Percentiles rank a stretch among this genome's conserved stretches.
Conservation (phyloP, 2,113 vertebrate genomes). For the Manacus vitellinus region DNA sequence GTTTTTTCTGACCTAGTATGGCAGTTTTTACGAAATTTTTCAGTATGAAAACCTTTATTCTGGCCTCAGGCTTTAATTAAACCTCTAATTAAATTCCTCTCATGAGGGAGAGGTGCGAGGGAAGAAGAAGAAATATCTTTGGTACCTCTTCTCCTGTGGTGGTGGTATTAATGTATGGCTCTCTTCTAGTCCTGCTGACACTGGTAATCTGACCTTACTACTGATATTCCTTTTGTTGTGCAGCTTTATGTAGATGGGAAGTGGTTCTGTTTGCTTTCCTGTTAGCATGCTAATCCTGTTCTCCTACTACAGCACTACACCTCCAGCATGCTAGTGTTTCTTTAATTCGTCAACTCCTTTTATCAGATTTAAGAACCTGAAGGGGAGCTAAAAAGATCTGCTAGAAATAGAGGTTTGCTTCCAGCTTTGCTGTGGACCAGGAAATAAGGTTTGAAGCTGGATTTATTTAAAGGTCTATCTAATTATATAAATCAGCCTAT, state of each 20-base stretch:
- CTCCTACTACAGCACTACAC: neutral
- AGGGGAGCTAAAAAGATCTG: neutral
- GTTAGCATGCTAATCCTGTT: neutral
- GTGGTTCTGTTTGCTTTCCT: neutral
- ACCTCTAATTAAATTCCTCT: conserved; percentile 32
- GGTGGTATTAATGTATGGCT: neutral
- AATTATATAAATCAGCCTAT: neutral
- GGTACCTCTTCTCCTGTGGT: neutral
- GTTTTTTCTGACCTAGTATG: neutral
- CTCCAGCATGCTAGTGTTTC: neutral
- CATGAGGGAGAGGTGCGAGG: neutral
- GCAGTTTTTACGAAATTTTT: neutral
- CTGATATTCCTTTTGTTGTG: neutral
- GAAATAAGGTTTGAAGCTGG: neutral
- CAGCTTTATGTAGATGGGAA: neutral
- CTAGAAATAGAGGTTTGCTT: neutral
- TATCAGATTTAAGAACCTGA: neutral
- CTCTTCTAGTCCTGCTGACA: neutral
- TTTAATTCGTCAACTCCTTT: neutral
- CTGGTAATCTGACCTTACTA: neutral
- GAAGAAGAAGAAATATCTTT: neutral
- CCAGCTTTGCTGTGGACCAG: neutral
- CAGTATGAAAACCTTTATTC: neutral
- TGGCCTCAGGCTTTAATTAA: conserved; percentile 29
- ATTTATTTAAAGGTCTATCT: neutral